Conservation (phyloP, 2,888 invertebrate genomes). For the Leptopilina drosophilae region DNA sequence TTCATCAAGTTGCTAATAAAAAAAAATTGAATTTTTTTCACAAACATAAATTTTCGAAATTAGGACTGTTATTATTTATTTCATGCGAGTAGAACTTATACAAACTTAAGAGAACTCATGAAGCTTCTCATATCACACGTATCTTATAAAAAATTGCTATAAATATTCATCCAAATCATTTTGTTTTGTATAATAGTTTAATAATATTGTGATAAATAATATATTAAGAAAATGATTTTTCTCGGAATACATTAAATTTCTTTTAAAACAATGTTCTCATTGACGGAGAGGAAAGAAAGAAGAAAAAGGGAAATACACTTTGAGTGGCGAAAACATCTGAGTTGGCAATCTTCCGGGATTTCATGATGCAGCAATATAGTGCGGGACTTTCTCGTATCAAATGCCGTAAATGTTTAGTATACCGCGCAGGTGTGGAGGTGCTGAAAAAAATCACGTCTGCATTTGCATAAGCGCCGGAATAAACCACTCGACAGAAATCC, state of each 20-base stretch:
- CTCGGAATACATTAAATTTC: background rate
- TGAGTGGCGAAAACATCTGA: constrained; percentile 39
- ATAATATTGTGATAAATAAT: too few species aligned
- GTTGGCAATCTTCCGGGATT: constrained; percentile 54
- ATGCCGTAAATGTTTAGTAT: constrained; percentile 69
- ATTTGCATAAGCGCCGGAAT: constrained; percentile 77
- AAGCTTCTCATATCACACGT: too few species aligned
- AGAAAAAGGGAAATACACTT: background rate
- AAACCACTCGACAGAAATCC: constrained; percentile 76
- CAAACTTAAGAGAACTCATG: too few species aligned
- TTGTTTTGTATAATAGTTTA: too few species aligned
- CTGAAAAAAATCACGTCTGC: constrained; percentile 76
- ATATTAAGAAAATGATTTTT: too few species aligned
- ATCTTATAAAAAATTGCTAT: too few species aligned
- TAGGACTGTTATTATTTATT: too few species aligned
- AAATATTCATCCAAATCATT: too few species aligned
- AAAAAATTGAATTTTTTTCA: too few species aligned
- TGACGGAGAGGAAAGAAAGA: background rate
- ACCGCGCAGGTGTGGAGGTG: constrained; percentile 69
- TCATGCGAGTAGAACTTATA: too few species aligned
- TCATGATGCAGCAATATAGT: constrained; percentile 55
- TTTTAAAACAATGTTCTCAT: background rate
- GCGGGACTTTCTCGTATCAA: constrained; percentile 56
- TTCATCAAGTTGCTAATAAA: too few species aligned
- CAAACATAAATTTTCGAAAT: too few species aligned